Percentiles rank a stretch among this genome's conserved stretches.
Evolutionary conservation across 2,113 vertebrate genomes (phyloP).

Genomic region (Manacus vitellinus): DNA sequence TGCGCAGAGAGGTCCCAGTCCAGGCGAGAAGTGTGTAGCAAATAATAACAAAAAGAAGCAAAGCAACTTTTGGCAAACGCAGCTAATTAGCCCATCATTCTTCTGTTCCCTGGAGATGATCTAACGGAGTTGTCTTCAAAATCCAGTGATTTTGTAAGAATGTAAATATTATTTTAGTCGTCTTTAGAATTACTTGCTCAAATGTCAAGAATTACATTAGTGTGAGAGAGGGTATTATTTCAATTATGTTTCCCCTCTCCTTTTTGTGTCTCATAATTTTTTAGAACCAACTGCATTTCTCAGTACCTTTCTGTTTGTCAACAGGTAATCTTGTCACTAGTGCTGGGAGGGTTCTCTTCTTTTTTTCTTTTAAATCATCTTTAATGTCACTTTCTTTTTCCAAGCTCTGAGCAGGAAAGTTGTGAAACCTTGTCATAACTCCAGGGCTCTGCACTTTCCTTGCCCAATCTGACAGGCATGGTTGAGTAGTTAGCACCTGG

Average conservation of each 20-base stretch:
- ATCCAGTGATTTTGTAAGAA: slow-evolving; percentile 20
- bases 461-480: background rate
- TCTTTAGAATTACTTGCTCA: slow-evolving; percentile 43
- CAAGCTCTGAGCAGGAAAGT: background rate
- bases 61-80: background rate
- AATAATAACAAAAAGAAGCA: slow-evolving; percentile 22
- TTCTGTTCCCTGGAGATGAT: slow-evolving; percentile 2
- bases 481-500: background rate
- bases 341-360: background rate
- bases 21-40: background rate
- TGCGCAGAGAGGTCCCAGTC: background rate
- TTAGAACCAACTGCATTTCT: background rate
- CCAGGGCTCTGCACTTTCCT: background rate
- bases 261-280: background rate
- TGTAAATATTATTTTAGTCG: slow-evolving; percentile 43
- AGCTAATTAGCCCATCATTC: slow-evolving; percentile 9
- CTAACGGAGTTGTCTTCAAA: slow-evolving; percentile 13
- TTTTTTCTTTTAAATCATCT: background rate
- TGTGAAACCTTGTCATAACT: background rate
- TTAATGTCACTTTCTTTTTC: background rate
- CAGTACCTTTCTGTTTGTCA: background rate
- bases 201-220: slow-evolving; percentile 39
- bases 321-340: background rate
- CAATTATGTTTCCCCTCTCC: background rate
- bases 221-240: background rate